phyloP scores from a whole-genome alignment of 1,140 invertebrate species.

The Neodiprion fabricii region DNA sequence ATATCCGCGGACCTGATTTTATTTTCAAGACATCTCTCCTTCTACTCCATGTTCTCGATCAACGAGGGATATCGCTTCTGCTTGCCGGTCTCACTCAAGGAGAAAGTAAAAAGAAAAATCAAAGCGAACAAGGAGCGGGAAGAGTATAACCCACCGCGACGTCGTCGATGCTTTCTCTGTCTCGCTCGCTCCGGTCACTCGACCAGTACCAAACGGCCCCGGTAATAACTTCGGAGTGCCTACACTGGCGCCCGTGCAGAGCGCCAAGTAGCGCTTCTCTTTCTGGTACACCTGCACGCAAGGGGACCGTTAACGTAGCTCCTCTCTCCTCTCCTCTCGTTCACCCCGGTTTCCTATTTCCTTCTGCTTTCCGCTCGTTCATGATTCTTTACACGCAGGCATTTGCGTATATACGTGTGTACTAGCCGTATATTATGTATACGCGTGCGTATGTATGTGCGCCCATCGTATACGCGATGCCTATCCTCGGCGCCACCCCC shows the following conservation, averaged over 20 bases:
- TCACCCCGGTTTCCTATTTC: too few relatives aligned
- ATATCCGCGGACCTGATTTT: too few relatives aligned
- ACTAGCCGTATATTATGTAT: background rate
- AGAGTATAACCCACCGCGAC: background rate
- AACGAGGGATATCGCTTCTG: too few relatives aligned
- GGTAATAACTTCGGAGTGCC: conserved; percentile 4
- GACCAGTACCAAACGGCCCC: background rate
- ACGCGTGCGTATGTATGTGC: background rate
- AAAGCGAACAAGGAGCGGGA: background rate
- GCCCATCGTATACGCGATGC: background rate
- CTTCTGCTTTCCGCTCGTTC: too few relatives aligned
- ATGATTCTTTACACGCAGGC: background rate
- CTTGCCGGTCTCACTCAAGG: too few relatives aligned
- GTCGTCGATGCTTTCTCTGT: background rate
- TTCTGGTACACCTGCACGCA: background rate
- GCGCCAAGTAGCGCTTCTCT: background rate
- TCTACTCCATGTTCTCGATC: too few relatives aligned
- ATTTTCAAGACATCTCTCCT: too few relatives aligned
- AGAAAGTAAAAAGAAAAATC: too few relatives aligned
- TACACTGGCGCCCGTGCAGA: background rate
- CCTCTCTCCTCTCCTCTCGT: background rate
- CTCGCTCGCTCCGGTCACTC: background rate
- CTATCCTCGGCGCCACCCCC: background rate
- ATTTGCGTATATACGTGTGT: background rate
- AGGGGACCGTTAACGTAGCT: background rate